phyloP scores from a whole-genome alignment of 2,888 invertebrate genomes.

The Eumacrocentrus americanus region DNA sequence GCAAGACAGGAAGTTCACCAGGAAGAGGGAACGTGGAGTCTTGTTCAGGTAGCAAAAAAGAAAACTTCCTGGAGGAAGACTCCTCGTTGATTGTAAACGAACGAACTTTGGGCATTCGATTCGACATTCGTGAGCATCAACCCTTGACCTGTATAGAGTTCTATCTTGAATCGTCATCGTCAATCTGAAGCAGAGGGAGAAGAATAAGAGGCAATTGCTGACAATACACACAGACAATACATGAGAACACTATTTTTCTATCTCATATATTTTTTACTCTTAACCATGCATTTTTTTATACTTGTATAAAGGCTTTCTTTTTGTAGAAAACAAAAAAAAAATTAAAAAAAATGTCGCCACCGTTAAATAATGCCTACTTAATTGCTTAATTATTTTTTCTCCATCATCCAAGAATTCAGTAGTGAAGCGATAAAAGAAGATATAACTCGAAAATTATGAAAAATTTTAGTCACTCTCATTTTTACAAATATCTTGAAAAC shows the following conservation, averaged over 20 bases:
- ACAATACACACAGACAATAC: constrained; percentile 10
- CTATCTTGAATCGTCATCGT: no score
- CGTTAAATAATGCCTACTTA: no score
- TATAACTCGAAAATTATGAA: no score
- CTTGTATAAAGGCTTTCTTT: constrained; percentile 62
- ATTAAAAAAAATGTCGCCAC: constrained; percentile 60
- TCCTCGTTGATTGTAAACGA: background rate
- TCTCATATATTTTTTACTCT: constrained; percentile 47
- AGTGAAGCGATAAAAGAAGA: no score
- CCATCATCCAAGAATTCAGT: no score
- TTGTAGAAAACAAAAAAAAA: constrained; percentile 51
- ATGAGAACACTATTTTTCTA: constrained; percentile 49
- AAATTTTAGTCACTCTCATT: no score
- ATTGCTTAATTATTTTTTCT: no score
- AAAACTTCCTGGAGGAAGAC: background rate
- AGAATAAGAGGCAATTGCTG: background rate
- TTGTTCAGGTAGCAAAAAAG: constrained; percentile 12
- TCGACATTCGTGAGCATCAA: background rate
- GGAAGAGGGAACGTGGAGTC: constrained; percentile 5
- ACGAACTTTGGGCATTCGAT: constrained; percentile 6
- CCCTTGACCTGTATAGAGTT: background rate
- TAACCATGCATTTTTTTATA: constrained; percentile 59
- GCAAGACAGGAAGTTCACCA: constrained; percentile 19
- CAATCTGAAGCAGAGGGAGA: background rate
- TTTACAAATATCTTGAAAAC: no score